Conservation (phyloP, 2,113 vertebrate genomes). For the Amphilophus citrinellus region DNA sequence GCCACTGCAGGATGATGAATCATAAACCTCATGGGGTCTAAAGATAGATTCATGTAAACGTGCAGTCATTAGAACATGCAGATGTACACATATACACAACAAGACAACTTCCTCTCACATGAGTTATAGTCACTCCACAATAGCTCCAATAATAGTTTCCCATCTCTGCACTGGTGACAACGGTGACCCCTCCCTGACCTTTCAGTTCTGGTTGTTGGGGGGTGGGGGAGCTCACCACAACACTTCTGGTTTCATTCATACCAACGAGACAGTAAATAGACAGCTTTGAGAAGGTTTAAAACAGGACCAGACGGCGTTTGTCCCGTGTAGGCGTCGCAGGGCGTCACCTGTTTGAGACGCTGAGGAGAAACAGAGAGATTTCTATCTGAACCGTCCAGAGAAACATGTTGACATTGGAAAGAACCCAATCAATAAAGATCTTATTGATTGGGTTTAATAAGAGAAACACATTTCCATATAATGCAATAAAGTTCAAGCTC, state of each 20-base stretch:
- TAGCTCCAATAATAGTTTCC: conserved; percentile 75
- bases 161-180: conserved; percentile 49
- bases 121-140: conserved; percentile 71
- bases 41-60: conserved; percentile 71
- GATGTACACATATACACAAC: conserved; percentile 50
- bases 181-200: conserved; percentile 60
- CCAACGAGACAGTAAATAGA: conserved; percentile 24
- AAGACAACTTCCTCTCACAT: conserved; percentile 70
- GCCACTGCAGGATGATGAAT: conserved; percentile 41
- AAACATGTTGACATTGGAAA: background rate
- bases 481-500: no score
- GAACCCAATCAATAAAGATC: no score
- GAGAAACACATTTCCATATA: no score
- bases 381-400: background rate
- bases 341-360: conserved; percentile 7
- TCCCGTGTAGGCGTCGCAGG: conserved; percentile 1
- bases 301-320: background rate
- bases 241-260: conserved; percentile 56
- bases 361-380: background rate
- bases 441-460: no score
- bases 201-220: background rate
- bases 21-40: conserved; percentile 50
- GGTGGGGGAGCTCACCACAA: background rate
- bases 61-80: conserved; percentile 47
- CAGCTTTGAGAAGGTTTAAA: background rate